These are phyloP conservation scores for Antigone vipio DNA, from an alignment of 2,113 vertebrate genomes.

Conservation along the genomic window DNA sequence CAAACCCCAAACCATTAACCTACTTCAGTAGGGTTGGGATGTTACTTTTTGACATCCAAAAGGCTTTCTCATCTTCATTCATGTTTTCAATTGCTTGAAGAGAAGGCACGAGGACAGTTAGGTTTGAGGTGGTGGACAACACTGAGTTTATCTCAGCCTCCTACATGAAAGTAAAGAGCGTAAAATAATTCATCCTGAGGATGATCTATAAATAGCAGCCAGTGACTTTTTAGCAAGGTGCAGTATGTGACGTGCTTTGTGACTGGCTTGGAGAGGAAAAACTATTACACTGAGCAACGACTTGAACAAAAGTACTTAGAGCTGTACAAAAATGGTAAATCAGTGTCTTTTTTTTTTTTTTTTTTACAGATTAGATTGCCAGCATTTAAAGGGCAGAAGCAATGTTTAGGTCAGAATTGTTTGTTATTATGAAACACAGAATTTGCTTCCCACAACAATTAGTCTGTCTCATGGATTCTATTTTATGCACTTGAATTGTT, in stretches of 20 bases:
- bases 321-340: background rate
- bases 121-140: slow-evolving; percentile 73
- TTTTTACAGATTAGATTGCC: background rate
- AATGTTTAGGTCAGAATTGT: background rate
- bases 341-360: background rate
- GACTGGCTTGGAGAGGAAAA: background rate
- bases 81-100: slow-evolving; percentile 77
- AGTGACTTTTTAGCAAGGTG: slow-evolving; percentile 4
- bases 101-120: slow-evolving; percentile 88
- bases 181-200: background rate
- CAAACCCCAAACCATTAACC: background rate
- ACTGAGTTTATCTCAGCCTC: slow-evolving; percentile 69
- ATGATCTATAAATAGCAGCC: background rate
- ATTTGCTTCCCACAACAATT: background rate
- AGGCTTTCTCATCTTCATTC: slow-evolving; percentile 78
- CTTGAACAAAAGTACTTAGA: background rate
- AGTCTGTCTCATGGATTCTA: background rate
- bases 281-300: background rate
- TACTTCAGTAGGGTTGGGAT: slow-evolving; percentile 85
- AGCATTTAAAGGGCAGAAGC: background rate
- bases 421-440: background rate
- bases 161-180: slow-evolving; percentile 60
- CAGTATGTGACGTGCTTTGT: background rate
- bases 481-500: background rate
- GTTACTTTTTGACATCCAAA: slow-evolving; percentile 82